Conservation (phyloP, 2,888 invertebrate species). For the Cephonodes hylas region DNA sequence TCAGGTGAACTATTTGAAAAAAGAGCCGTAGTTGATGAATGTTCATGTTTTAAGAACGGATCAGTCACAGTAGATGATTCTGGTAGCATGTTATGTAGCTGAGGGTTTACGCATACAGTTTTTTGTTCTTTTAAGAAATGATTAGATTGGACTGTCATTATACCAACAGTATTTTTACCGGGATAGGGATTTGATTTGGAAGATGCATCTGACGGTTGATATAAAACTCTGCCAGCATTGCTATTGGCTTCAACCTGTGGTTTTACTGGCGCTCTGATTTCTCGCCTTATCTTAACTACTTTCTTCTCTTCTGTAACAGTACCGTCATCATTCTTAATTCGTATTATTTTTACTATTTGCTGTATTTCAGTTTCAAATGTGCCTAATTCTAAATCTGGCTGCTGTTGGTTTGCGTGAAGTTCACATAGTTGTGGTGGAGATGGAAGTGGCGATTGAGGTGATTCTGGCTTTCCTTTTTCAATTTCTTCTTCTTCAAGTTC, state of each 20-base stretch:
- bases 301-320: conserved; percentile 40
- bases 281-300: conserved; percentile 38
- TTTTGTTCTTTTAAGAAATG: not conserved
- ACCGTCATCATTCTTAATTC: conserved; percentile 43
- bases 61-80: not conserved
- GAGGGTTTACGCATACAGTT: not conserved
- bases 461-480: not conserved
- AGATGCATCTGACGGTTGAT: conserved; percentile 23
- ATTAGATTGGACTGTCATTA: conserved; percentile 17
- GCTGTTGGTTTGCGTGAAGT: conserved; percentile 1
- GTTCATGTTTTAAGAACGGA: not conserved
- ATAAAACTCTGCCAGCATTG: not conserved
- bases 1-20: not conserved
- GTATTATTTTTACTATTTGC: conserved; percentile 40
- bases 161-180: conserved; percentile 27
- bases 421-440: conserved; percentile 1
- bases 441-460: not conserved
- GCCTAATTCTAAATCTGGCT: conserved; percentile 33
- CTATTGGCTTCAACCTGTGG: not conserved
- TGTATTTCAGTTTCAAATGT: conserved; percentile 39
- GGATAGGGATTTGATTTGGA: conserved; percentile 29
- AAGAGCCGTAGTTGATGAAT: not conserved
- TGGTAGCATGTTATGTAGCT: not conserved
- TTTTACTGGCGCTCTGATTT: conserved; percentile 28
- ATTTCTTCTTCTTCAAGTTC: not conserved